Evolutionary conservation across 2,888 invertebrate genomes (phyloP), one percentile per base, ranked within the genome.

Genomic region (Mayetiola destructor): DNA sequence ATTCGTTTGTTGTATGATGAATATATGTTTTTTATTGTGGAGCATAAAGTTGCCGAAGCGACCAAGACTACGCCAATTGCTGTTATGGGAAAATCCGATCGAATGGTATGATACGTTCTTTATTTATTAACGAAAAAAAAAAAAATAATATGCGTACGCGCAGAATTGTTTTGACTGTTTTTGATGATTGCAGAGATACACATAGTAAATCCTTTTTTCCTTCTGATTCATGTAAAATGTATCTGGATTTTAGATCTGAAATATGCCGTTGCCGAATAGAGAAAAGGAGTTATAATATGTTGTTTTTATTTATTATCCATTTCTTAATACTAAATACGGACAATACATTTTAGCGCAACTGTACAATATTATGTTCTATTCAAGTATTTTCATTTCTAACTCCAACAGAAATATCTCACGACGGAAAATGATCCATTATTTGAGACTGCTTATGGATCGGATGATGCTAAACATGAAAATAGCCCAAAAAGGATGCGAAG

Each of bases 1-100:
- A 91, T 99, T 67, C 85, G 97, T 52, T 79, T 99, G 67, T 80
- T 99, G 59, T 99, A 95, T 73, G 97, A 99, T 74, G 99, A 99
- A 75, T 99, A 96, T 74, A 96, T 99, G 88, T 94, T 95, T 76
- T 97, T 93, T 75, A 78, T 97, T 66, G 90, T 99, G 65, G 97
- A 99, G 75, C 92, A 94, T 67, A 88, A 91, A 73, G 94, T 97
- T 32, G 95, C 97, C 40, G 81, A 84, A 67, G 91, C 91, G 56
- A 86, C 84, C 57, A 85, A 85, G 62, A 86, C 88, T 68, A 92
- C 94, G 63, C 92, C 95, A 59, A 94, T 97, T 68, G 92, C 94
- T 64, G 94, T 96, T 61, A 92, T 96, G 84, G 73, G 78, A 56
- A 77, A 75, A 66, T 79, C 80, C 21, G 58, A 71, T 62, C 29